These are phyloP conservation scores for Saccopteryx leptura DNA, from an alignment of 2,113 vertebrate species.

Conservation along the genomic window DNA sequence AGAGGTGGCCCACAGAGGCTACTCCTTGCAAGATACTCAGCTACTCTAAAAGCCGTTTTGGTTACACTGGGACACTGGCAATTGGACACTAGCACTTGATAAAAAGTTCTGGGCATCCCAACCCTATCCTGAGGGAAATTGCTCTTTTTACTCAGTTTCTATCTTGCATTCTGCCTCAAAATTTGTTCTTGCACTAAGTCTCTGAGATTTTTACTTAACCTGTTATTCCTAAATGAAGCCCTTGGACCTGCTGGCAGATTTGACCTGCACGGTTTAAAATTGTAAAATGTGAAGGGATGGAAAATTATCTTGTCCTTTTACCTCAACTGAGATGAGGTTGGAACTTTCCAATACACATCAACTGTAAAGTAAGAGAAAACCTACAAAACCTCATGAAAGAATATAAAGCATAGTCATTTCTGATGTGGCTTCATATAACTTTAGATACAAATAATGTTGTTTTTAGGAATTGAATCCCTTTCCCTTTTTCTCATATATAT, in stretches of 20 bases:
- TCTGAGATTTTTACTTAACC: background rate
- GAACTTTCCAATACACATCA: background rate
- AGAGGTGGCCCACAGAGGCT: background rate
- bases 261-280: slow-evolving; percentile 6
- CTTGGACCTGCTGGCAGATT: background rate
- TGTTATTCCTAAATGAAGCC: background rate
- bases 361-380: background rate
- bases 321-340: background rate
- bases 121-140: background rate
- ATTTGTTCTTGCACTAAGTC: background rate
- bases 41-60: background rate
- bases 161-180: slow-evolving; percentile 28
- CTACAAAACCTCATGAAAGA: background rate
- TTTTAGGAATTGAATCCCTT: background rate
- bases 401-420: background rate
- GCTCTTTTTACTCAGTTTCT: background rate
- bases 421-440: slow-evolving; percentile 24
- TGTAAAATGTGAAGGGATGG: background rate
- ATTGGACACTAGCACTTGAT: accelerated
- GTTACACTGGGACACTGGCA: background rate
- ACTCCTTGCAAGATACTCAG: background rate
- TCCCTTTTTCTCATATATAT: background rate
- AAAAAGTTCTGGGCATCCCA: background rate
- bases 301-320: slow-evolving; percentile 13
- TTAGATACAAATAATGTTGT: slow-evolving; percentile 16